A percentile compares a stretch with the other conserved stretches of the same genome.
phyloP scores from a whole-genome alignment of 2,888 invertebrate species.

The Diadegma fenestrale region DNA sequence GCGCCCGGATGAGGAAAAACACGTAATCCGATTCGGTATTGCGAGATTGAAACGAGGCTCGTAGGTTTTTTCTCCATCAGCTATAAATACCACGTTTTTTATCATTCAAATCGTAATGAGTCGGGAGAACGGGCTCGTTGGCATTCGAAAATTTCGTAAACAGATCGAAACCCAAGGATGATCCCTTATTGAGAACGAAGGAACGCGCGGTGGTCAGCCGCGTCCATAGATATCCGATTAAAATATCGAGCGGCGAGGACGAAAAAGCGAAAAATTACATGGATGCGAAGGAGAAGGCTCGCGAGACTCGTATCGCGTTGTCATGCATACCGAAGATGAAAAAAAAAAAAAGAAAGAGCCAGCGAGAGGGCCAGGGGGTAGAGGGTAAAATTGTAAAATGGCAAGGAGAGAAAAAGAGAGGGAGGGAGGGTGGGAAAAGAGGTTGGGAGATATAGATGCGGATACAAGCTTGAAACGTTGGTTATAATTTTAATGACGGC shows the following conservation, averaged over 20 bases:
- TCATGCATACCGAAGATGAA: not conserved
- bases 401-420: slow-evolving; percentile 42
- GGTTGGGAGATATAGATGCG: slow-evolving; percentile 53
- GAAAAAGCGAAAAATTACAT: slow-evolving; percentile 45
- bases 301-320: not conserved
- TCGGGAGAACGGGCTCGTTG: too few species aligned
- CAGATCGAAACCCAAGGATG: not conserved
- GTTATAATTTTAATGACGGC: slow-evolving; percentile 85
- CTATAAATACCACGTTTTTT: too few species aligned
- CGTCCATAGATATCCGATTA: not conserved
- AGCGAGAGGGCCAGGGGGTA: slow-evolving; percentile 24
- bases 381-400: slow-evolving; percentile 39
- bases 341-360: slow-evolving; percentile 37
- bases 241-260: slow-evolving; percentile 20
- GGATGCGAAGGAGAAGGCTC: slow-evolving; percentile 61
- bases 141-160: not conserved
- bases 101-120: too few species aligned
- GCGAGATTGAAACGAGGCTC: too few species aligned
- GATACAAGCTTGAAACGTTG: slow-evolving; percentile 73
- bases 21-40: too few species aligned
- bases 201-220: not conserved
- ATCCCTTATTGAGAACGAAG: not conserved
- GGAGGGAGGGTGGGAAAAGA: slow-evolving; percentile 47
- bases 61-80: too few species aligned
- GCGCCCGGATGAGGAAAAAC: too few species aligned